A percentile compares a stretch with the other conserved stretches of the same genome.
These are phyloP conservation scores for Hyles vespertilio DNA, from an alignment of 1,140 invertebrate genomes.

Conservation along the genomic window DNA sequence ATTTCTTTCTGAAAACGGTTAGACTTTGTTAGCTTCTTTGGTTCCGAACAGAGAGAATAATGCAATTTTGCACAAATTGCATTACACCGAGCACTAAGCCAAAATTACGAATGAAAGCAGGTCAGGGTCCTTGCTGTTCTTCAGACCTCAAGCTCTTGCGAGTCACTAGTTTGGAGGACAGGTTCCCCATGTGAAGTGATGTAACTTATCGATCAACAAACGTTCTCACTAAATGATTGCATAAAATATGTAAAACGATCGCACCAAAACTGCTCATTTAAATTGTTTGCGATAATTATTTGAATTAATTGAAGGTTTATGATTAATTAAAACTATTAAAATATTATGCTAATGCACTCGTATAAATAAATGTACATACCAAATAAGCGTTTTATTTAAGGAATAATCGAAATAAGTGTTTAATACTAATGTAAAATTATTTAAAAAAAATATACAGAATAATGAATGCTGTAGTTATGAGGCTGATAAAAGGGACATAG, in stretches of 20 bases:
- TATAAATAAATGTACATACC: no score
- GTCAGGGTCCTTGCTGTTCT: slow-evolving; percentile 59
- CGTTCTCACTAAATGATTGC: slow-evolving; percentile 36
- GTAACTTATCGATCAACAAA: slow-evolving; percentile 39
- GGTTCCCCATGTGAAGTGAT: slow-evolving; percentile 36
- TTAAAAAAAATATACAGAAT: no score
- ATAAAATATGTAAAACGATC: slow-evolving; percentile 38
- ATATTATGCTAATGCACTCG: no score
- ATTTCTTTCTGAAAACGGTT: slow-evolving; percentile 19
- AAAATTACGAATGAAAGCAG: slow-evolving; percentile 19
- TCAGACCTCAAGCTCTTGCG: slow-evolving; percentile 45
- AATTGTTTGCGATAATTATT: neutral
- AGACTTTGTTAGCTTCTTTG: neutral
- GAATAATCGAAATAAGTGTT: no score
- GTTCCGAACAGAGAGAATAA: slow-evolving; percentile 11
- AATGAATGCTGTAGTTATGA: no score
- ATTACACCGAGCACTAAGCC: neutral
- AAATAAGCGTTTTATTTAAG: no score
- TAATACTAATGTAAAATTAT: no score
- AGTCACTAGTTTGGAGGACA: slow-evolving; percentile 36
- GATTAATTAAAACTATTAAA: no score
- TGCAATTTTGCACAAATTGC: neutral
- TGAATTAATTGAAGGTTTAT: neutral
- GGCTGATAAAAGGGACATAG: no score
- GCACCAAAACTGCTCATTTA: slow-evolving; percentile 8